Evolutionary conservation across 2,888 invertebrate species (phyloP).

Genomic region (Epistrophella euchroma): DNA sequence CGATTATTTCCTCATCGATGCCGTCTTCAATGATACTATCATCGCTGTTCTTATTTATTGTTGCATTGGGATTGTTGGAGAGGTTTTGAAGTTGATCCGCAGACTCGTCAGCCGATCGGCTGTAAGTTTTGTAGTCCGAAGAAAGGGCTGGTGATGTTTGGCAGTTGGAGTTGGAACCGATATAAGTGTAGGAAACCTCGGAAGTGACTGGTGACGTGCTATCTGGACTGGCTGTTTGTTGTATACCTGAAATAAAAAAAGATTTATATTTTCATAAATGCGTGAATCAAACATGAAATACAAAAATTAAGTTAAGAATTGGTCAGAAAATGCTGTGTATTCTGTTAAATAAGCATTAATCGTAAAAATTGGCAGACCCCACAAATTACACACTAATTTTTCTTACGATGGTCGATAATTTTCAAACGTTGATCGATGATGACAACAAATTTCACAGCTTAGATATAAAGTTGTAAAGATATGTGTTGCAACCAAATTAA

Average conservation of each 20-base stretch:
- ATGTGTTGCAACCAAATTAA: too few relatives aligned
- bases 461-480: too few relatives aligned
- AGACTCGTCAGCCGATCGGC: slow-evolving; percentile 81
- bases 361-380: too few relatives aligned
- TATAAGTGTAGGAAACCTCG: slow-evolving; percentile 86
- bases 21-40: slow-evolving; percentile 81
- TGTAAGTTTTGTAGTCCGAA: slow-evolving; percentile 82
- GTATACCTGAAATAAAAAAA: slow-evolving; percentile 83
- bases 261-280: background rate
- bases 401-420: too few relatives aligned
- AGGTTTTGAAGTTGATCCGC: slow-evolving; percentile 77
- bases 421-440: too few relatives aligned
- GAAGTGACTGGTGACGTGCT: slow-evolving; percentile 94
- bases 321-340: too few relatives aligned
- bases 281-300: background rate
- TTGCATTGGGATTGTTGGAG: slow-evolving; percentile 60
- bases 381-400: too few relatives aligned
- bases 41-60: slow-evolving; percentile 78
- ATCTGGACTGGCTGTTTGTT: slow-evolving; percentile 92
- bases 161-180: slow-evolving; percentile 81
- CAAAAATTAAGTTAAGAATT: too few relatives aligned
- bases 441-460: too few relatives aligned
- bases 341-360: too few relatives aligned
- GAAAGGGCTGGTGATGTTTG: slow-evolving; percentile 82
- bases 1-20: slow-evolving; percentile 84